Conservation (phyloP, 2,888 invertebrate genomes). For the Odontothrips loti region DNA sequence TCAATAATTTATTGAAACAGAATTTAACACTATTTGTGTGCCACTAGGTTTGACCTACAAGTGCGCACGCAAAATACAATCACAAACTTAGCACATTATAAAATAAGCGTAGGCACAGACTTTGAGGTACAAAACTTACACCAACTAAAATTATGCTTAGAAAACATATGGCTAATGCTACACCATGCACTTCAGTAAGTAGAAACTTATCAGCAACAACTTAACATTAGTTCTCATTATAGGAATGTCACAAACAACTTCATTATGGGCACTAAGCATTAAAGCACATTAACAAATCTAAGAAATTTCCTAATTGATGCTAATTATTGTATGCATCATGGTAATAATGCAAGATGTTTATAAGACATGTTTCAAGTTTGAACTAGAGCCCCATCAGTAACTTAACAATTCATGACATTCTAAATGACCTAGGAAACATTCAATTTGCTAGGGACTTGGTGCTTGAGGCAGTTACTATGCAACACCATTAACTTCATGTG, state of each 20-base stretch:
- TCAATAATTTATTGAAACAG: constrained; percentile 20
- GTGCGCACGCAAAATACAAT: neutral
- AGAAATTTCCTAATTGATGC: too few relatives aligned
- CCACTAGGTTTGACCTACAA: neutral
- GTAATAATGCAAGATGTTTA: too few relatives aligned
- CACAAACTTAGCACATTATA: neutral
- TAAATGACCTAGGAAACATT: neutral
- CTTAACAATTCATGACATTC: neutral
- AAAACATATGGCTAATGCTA: neutral
- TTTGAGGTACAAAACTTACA: neutral
- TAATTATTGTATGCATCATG: too few relatives aligned
- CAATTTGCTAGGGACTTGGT: neutral
- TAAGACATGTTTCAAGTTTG: too few relatives aligned
- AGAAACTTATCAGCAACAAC: neutral
- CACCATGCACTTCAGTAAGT: neutral
- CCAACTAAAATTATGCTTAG: neutral
- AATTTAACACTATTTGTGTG: neutral
- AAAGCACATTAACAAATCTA: too few relatives aligned
- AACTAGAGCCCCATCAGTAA: neutral
- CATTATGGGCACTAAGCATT: too few relatives aligned
- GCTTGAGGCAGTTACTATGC: too few relatives aligned
- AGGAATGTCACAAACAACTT: too few relatives aligned
- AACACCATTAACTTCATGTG: neutral
- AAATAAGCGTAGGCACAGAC: constrained; percentile 12
- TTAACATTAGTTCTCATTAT: neutral